These are phyloP conservation scores for Forbesichthys agassizii DNA, from an alignment of 2,113 vertebrate species.

Conservation along the genomic window DNA sequence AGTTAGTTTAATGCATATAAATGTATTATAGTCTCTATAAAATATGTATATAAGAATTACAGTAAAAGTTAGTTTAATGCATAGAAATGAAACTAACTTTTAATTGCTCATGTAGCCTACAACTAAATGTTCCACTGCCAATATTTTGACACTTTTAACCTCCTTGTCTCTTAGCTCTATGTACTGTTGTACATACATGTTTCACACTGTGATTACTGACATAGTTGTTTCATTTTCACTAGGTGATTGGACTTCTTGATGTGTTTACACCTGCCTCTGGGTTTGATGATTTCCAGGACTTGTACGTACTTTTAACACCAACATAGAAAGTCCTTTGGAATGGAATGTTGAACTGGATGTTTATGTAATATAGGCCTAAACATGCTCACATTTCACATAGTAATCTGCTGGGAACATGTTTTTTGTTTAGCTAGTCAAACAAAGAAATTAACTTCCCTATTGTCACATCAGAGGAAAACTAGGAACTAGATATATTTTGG, in stretches of 20 bases:
- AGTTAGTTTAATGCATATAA: no score
- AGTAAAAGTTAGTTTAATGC: no score
- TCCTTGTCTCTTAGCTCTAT: background rate
- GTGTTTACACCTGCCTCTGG: constrained; percentile 88
- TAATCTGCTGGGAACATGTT: background rate
- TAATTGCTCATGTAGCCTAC: background rate
- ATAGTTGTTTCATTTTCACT: constrained; percentile 42
- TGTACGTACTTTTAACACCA: constrained; percentile 75
- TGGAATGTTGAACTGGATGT: constrained; percentile 2
- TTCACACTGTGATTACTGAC: no score
- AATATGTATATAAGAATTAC: no score
- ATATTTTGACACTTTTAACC: background rate
- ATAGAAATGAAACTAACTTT: no score
- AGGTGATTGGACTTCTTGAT: constrained; percentile 94
- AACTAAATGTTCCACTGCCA: background rate
- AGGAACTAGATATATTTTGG: background rate
- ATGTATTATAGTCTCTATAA: no score
- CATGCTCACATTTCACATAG: no score
- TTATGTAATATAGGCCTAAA: no score
- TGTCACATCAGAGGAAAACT: background rate
- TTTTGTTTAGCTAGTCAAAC: background rate
- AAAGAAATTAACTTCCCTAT: background rate
- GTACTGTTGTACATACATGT: no score
- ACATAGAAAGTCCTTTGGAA: constrained; percentile 1
- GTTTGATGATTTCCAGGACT: constrained; percentile 88